Conservation (phyloP, 2,888 invertebrate genomes). For the Tetropium fuscum region DNA sequence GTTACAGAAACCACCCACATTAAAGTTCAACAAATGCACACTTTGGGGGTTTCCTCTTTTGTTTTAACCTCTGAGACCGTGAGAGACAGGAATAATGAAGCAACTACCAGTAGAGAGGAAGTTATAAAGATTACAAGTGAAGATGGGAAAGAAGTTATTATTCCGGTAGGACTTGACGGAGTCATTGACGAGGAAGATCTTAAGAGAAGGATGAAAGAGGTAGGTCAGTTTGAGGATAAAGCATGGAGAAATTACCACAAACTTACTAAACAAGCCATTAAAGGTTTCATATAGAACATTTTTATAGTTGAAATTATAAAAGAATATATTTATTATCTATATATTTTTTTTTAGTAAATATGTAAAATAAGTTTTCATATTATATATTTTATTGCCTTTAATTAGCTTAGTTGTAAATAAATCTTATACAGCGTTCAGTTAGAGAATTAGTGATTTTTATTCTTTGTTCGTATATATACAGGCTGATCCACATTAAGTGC, state of each 20-base stretch:
- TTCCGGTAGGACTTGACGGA: conserved; percentile 38
- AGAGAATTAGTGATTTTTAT: too few relatives aligned
- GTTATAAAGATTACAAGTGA: conserved; percentile 34
- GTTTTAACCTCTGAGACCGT: conserved; percentile 68
- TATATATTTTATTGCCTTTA: too few relatives aligned
- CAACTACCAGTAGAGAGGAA: conserved; percentile 42
- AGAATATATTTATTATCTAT: too few relatives aligned
- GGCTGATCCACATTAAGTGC: too few relatives aligned
- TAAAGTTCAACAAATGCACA: conserved; percentile 68
- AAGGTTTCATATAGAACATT: conserved; percentile 69
- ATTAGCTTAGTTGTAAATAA: too few relatives aligned
- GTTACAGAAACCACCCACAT: conserved; percentile 68
- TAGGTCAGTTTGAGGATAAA: conserved; percentile 63
- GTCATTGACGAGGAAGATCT: conserved; percentile 61
- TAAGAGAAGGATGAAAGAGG: conserved; percentile 66
- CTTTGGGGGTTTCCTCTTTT: conserved; percentile 69
- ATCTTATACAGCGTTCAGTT: too few relatives aligned
- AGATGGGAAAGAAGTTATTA: conserved; percentile 35
- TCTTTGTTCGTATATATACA: too few relatives aligned
- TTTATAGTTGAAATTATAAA: too few relatives aligned
- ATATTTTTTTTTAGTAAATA: too few relatives aligned
- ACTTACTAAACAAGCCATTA: conserved; percentile 71
- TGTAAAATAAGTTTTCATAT: too few relatives aligned
- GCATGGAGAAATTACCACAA: conserved; percentile 68
- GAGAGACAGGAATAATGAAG: conserved; percentile 59